Base-by-base conservation (phyloP, 1,140 invertebrate species). In the Megathymus violae region DNA sequence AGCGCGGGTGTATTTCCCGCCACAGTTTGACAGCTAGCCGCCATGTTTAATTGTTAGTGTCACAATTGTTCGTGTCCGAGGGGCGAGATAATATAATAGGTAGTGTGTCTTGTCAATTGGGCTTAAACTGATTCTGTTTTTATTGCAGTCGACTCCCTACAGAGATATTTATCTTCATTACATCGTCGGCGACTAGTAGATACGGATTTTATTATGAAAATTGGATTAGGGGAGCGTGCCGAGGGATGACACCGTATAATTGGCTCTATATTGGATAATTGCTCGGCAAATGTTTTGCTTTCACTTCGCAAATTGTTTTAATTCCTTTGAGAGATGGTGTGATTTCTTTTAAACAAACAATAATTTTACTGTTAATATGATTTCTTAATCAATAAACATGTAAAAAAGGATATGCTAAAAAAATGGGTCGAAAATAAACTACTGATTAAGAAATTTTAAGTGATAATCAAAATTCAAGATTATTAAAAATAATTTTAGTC, bases 121-220 rank as follows among this genome's bases (percentile, higher is more conserved):
- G 83, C 78, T 78, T 76, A 80, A 87, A 85, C 80, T 82, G 85
- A 86, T 88, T 87, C 70, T 71, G 73, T 87, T 89, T 88, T 86
- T 89, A 88, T 89, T 81, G 77, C 76, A 46, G 11, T 40, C 63
- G 44, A 68, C 65, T 85, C 83, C 87, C 87, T 62, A 71, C 13
- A 60, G 87, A 74, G 87, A 86, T 89, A 89, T 89, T 87, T 78
- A 88, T 89, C 85, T 87, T 78, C 83, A 89, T 89, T 88, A 80
- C 71, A 75, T 76, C 62, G 70, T 68, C 76, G 78, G 65, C 67
- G 76, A 81, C 76, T 78, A 79, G 69, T 82, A 82, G 79, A 81
- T 85, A 82, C 78, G 76, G 81, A 84, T 85, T 87, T 87, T 85
- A 85, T 87, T 82, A 78, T 80, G 77, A 77, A 85, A 78, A 87